Evolutionary conservation across 1,140 invertebrate species (phyloP).

Genomic region (Leucophenga varia): DNA sequence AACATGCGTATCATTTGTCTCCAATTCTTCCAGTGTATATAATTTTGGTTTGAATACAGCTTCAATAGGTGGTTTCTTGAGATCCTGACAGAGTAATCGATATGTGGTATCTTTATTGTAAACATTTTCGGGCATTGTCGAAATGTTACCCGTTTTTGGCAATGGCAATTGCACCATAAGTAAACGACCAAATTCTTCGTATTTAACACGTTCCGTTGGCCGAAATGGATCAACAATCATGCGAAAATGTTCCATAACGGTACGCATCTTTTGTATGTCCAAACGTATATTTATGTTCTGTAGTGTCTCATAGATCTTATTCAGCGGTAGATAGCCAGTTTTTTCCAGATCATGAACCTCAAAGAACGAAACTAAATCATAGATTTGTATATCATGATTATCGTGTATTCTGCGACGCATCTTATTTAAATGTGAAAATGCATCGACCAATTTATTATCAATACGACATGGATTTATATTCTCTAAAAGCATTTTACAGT

Average conservation of each 20-base stretch:
- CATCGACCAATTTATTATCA: conserved; percentile 15
- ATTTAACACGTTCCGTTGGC: conserved; percentile 29
- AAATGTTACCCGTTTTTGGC: conserved; percentile 25
- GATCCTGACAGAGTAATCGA: conserved; percentile 31
- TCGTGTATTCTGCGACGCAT: conserved; percentile 28
- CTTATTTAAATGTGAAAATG: conserved; percentile 29
- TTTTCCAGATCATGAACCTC: conserved; percentile 24
- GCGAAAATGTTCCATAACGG: conserved; percentile 19
- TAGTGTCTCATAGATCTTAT: conserved; percentile 24
- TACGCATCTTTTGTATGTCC: conserved; percentile 26
- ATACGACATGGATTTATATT: conserved; percentile 15
- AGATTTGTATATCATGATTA: conserved; percentile 24
- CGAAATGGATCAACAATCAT: conserved; percentile 27
- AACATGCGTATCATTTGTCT: conserved; percentile 9
- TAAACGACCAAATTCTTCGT: conserved; percentile 26
- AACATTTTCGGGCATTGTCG: conserved; percentile 5
- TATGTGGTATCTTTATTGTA: conserved; percentile 35
- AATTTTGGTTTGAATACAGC: neutral
- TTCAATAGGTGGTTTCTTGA: conserved; percentile 11
- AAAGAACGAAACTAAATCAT: conserved; percentile 20
- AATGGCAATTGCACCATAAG: conserved; percentile 27
- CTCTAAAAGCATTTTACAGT: conserved; percentile 30
- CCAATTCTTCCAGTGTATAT: neutral
- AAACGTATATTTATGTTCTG: conserved; percentile 16
- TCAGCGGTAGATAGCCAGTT: conserved; percentile 18